phyloP scores from a whole-genome alignment of 2,888 invertebrate species.

The Acrobasis consociella region DNA sequence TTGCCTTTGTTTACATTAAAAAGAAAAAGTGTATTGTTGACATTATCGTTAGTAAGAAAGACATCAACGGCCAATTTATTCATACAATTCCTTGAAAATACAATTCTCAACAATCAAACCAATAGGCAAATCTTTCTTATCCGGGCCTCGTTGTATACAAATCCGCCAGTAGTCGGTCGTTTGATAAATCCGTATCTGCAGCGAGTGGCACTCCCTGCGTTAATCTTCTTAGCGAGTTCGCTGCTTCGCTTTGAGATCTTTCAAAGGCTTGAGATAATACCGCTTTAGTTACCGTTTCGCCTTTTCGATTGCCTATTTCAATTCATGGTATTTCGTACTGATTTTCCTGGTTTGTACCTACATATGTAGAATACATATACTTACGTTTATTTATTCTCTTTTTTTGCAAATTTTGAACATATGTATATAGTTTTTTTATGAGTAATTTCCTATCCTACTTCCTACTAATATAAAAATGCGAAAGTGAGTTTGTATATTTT shows the following conservation, averaged over 20 bases:
- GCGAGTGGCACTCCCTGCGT: constrained; percentile 37
- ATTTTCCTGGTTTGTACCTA: neutral
- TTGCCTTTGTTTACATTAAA: too few species aligned
- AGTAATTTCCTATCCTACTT: too few species aligned
- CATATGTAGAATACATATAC: too few species aligned
- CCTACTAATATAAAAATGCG: too few species aligned
- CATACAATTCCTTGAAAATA: neutral
- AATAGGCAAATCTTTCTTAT: constrained; percentile 22
- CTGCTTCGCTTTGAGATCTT: constrained; percentile 37
- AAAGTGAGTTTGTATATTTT: too few species aligned
- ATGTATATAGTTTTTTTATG: too few species aligned
- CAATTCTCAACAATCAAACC: constrained; percentile 10
- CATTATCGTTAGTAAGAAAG: neutral
- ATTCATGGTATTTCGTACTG: constrained; percentile 1
- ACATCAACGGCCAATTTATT: constrained; percentile 5
- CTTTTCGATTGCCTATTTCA: constrained; percentile 13
- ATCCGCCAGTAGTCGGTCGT: constrained; percentile 34
- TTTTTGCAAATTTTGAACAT: too few species aligned
- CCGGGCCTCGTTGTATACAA: constrained; percentile 33
- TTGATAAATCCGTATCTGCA: constrained; percentile 43
- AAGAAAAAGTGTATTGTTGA: neutral
- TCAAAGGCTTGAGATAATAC: constrained; percentile 40
- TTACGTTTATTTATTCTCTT: too few species aligned
- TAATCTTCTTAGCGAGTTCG: constrained; percentile 48
- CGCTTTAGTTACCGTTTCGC: constrained; percentile 31